Conservation (phyloP, 2,797 vertebrate genomes). For the Enteromius argenteus region DNA sequence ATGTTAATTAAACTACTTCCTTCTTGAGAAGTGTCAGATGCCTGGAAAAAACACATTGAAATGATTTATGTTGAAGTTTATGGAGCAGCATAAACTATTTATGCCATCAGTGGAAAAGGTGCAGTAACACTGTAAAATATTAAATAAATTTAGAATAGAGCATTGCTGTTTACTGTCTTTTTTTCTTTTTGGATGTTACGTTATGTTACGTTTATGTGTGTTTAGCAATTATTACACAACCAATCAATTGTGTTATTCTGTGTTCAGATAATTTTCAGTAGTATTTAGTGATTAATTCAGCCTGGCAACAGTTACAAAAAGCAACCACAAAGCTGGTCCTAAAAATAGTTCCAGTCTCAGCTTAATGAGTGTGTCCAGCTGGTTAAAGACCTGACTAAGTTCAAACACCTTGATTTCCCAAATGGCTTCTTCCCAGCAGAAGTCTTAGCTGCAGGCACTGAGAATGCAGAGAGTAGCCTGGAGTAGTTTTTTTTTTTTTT, state of each 20-base stretch:
- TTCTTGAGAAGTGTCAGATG: conserved; percentile 47
- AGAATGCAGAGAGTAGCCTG: neutral
- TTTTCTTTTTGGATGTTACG: neutral
- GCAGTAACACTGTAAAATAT: conserved; percentile 44
- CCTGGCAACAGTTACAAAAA: conserved; percentile 1
- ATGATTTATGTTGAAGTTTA: conserved; percentile 41
- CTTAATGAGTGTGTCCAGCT: conserved; percentile 51
- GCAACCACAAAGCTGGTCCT: neutral
- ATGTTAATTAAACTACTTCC: conserved; percentile 18
- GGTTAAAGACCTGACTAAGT: conserved; percentile 52
- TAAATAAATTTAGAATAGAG: conserved; percentile 55
- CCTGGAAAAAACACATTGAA: conserved; percentile 27
- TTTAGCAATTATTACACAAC: neutral
- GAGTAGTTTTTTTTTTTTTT: conserved; percentile 36
- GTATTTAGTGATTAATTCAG: neutral
- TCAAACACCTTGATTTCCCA: conserved; percentile 47
- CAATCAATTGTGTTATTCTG: neutral
- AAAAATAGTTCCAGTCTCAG: conserved; percentile 21
- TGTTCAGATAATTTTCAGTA: neutral
- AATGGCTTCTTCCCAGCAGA: neutral
- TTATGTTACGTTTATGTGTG: neutral
- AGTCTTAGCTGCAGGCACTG: neutral
- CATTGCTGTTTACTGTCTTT: conserved; percentile 17
- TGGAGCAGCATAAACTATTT: conserved; percentile 38
- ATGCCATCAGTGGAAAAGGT: conserved; percentile 40